Conservation (phyloP, 2,888 invertebrate genomes). For the Caenorhabditis zanzibari region DNA sequence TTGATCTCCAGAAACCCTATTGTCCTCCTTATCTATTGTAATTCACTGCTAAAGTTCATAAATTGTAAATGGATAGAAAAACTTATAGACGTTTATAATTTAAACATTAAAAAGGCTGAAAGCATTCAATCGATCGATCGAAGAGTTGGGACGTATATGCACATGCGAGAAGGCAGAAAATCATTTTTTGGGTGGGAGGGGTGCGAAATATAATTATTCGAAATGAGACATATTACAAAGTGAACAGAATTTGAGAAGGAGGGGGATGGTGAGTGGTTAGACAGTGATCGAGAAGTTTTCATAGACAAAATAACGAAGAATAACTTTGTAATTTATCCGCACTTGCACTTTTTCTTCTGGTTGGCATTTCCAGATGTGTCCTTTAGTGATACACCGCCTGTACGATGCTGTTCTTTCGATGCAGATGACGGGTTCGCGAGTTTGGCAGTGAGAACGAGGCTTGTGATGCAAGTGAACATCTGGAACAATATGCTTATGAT, state of each 20-base stretch:
- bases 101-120: conserved; percentile 1
- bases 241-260: conserved; percentile 12
- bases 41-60: neutral
- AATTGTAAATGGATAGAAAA: neutral
- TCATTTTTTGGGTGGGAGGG: conserved; percentile 5
- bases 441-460: conserved; percentile 92
- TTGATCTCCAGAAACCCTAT: conserved; percentile 6
- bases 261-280: conserved; percentile 27
- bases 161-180: conserved; percentile 23
- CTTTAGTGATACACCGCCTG: conserved; percentile 64
- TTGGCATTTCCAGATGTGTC: conserved; percentile 43
- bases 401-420: conserved; percentile 39
- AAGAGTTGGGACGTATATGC: conserved; percentile 26
- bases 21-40: neutral
- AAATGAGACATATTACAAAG: conserved; percentile 22
- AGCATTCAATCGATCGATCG: conserved; percentile 23
- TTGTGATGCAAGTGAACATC: conserved; percentile 89
- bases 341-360: conserved; percentile 75
- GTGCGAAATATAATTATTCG: conserved; percentile 11
- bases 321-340: conserved; percentile 54
- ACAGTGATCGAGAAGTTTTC: neutral
- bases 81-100: neutral
- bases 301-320: neutral
- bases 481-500: conserved; percentile 77
- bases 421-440: conserved; percentile 81